Conservation (phyloP, 2,888 invertebrate genomes). For the Ormia ochracea region DNA sequence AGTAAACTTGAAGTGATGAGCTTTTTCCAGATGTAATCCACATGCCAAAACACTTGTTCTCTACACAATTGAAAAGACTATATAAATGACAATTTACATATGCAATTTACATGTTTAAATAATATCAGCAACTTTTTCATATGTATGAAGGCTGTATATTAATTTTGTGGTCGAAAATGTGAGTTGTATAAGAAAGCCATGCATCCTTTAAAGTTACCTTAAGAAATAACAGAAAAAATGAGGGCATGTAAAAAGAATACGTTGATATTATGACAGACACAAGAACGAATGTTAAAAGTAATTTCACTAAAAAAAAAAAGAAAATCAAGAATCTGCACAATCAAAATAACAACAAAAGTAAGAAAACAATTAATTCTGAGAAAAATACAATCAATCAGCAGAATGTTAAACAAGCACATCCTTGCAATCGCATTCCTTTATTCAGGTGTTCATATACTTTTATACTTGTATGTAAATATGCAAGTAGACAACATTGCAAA, state of each 20-base stretch:
- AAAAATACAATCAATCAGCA: constrained; percentile 61
- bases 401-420: constrained; percentile 26
- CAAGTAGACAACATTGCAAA: background rate
- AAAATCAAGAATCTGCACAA: background rate
- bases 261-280: background rate
- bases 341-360: constrained; percentile 22
- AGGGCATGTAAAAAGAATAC: background rate
- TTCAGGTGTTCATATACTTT: background rate
- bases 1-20: too few species aligned
- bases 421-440: background rate
- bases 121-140: too few species aligned
- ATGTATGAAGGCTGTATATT: too few species aligned
- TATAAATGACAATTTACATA: too few species aligned
- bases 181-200: background rate
- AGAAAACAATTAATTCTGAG: constrained; percentile 52
- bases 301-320: background rate
- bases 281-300: background rate
- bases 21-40: too few species aligned
- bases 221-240: background rate
- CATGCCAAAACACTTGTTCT: too few species aligned
- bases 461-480: background rate
- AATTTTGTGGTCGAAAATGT: background rate
- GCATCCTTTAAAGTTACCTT: background rate
- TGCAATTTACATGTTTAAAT: too few species aligned
- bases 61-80: too few species aligned